Base-by-base conservation (phyloP, 1,140 invertebrate species). In the Bombus terrestris region DNA sequence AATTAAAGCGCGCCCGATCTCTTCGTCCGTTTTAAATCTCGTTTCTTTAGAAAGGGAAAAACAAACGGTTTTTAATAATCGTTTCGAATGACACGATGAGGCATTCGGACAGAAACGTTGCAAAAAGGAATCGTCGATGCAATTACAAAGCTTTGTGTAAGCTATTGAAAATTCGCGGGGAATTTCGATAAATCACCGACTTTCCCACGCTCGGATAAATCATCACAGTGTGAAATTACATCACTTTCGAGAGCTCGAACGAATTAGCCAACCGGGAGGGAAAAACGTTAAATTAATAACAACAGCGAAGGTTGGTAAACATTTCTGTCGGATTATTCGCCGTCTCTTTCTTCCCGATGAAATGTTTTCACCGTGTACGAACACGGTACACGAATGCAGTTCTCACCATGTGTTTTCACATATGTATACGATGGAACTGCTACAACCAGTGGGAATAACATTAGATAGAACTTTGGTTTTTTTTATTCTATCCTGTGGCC, bases 271-370 rank as follows among this genome's bases (percentile, higher is more conserved):
- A 22, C 53, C 25, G 41, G 1, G 5, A 35, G 15, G 41, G 43
- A 47, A 64, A 77, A 83, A 77, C 73, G 73, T 76, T 83, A 83
- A 53, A 77, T 83, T 77, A 66, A 83, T 83, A 83, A 83, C 81
- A 47, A 59, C 35, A 3, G 22, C 25, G 74, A 59, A 68, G 73
- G 32, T 37, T 57, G 81, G 62, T 77, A 83, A 76, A 77, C 73
- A 74, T 83, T 77, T 83, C 81, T 64, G 73, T 32, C 35, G 32
- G 73, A 41, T 83, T 76, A 83, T 76, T 72, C 32, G 59, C 39
- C 22, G 10, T 73, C 74, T 39, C 32, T 3, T 76, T 47, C 15
- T 22, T n/a, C 18, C 41, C 71, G 12, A 25, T 53, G 41, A 35
- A 53, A 37, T 37, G 41, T 53, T 76, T 37, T 53, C 41, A 62